Percentiles rank a stretch among this genome's conserved stretches.
Conservation (phyloP, 2,888 invertebrate species). For the Choristoneura rosaceana region DNA sequence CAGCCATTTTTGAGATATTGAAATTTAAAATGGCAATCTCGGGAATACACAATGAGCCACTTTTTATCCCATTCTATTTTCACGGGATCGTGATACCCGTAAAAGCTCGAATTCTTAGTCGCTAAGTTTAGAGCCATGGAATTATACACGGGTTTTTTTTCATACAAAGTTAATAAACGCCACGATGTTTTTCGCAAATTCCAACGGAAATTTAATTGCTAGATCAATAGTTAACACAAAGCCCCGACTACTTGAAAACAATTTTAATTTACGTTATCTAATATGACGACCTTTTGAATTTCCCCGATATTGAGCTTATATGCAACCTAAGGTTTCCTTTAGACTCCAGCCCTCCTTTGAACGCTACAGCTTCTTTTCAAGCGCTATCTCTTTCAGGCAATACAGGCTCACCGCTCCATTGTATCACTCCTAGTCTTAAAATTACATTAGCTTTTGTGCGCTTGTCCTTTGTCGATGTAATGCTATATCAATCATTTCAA, state of each 20-base stretch:
- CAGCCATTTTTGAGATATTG: too few relatives aligned
- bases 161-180: too few relatives aligned
- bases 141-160: too few relatives aligned
- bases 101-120: too few relatives aligned
- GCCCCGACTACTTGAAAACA: not conserved
- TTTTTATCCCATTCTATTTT: too few relatives aligned
- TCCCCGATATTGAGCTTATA: not conserved
- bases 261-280: not conserved
- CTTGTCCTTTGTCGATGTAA: not conserved
- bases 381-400: constrained; percentile 5
- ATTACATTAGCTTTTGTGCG: constrained; percentile 16
- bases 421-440: constrained; percentile 1
- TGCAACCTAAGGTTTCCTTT: not conserved
- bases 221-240: too few relatives aligned
- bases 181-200: too few relatives aligned
- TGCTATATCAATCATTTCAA: constrained; percentile 15
- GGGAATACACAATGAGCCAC: too few relatives aligned
- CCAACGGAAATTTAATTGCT: too few relatives aligned
- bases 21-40: too few relatives aligned
- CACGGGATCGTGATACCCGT: too few relatives aligned
- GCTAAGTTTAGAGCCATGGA: too few relatives aligned
- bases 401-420: not conserved
- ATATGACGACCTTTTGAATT: not conserved
- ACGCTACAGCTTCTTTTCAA: constrained; percentile 1
- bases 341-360: not conserved